A percentile compares a stretch with the other conserved stretches of the same genome.
These are phyloP conservation scores for Microctonus hyperodae DNA, from an alignment of 2,888 invertebrate genomes.

Conservation along the genomic window DNA sequence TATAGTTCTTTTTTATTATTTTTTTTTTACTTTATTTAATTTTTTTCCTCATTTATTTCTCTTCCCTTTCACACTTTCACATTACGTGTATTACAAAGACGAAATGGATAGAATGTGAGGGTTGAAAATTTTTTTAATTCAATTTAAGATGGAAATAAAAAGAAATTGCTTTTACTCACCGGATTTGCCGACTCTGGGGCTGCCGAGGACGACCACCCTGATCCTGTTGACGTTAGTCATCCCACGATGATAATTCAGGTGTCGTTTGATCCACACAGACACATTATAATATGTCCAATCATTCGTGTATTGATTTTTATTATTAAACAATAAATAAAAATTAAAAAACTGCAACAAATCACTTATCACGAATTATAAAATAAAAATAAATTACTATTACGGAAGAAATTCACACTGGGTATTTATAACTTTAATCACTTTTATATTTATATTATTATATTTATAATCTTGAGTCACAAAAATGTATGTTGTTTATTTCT, in stretches of 20 bases:
- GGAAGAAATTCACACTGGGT: constrained; percentile 7
- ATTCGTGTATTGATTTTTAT: not conserved
- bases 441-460: not conserved
- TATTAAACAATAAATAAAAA: not conserved
- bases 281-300: constrained; percentile 35
- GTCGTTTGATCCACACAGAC: constrained; percentile 44
- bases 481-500: constrained; percentile 4
- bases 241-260: constrained; percentile 43
- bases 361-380: constrained; percentile 12
- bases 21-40: not conserved
- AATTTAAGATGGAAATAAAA: not conserved
- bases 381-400: constrained; percentile 1
- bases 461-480: constrained; percentile 3
- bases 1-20: not conserved
- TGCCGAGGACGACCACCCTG: constrained; percentile 81
- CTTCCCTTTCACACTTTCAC: not conserved
- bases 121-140: not conserved
- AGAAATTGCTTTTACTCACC: constrained; percentile 66
- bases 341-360: too few relatives aligned
- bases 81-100: not conserved
- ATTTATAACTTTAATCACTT: constrained; percentile 13
- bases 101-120: not conserved
- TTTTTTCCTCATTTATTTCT: not conserved
- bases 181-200: constrained; percentile 80
- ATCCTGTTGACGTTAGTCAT: constrained; percentile 84